Conservation (phyloP, 2,797 vertebrate genomes). For the Gobionotothen gibberifrons region DNA sequence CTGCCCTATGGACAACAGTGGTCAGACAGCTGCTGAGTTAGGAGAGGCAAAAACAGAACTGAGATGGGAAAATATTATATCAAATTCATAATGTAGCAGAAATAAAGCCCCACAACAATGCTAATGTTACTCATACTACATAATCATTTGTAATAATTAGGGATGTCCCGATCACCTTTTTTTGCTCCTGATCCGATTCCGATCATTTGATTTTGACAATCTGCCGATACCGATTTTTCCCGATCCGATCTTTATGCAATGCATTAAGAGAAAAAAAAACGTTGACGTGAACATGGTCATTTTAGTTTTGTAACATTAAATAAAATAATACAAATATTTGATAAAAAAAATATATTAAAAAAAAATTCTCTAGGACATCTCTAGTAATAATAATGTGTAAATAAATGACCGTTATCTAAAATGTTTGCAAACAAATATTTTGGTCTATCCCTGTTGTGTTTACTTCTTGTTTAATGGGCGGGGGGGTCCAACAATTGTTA, state of each 20-base stretch:
- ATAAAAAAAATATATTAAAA: too few species aligned
- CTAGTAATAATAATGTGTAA: neutral
- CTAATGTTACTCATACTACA: slow-evolving; percentile 8
- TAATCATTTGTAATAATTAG: neutral
- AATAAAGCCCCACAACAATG: neutral
- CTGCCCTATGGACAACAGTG: neutral
- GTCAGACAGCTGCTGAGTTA: neutral
- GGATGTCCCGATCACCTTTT: too few species aligned
- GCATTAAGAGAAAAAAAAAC: too few species aligned
- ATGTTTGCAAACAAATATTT: neutral
- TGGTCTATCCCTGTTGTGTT: neutral
- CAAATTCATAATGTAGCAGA: neutral
- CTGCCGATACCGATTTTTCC: too few species aligned
- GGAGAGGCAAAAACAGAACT: slow-evolving; percentile 15
- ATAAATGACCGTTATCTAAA: neutral
- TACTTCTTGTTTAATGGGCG: too few species aligned
- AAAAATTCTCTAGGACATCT: too few species aligned
- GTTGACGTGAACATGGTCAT: too few species aligned
- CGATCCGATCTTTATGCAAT: too few species aligned
- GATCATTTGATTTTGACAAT: too few species aligned
- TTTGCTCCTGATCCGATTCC: too few species aligned
- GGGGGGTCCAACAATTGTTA: neutral
- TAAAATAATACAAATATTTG: too few species aligned
- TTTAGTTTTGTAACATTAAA: too few species aligned
- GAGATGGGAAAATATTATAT: neutral